Percentiles rank a stretch among this genome's conserved stretches.
Evolutionary conservation across 2,888 invertebrate species (phyloP).

Genomic region (Cryptophagus acutangulus): DNA sequence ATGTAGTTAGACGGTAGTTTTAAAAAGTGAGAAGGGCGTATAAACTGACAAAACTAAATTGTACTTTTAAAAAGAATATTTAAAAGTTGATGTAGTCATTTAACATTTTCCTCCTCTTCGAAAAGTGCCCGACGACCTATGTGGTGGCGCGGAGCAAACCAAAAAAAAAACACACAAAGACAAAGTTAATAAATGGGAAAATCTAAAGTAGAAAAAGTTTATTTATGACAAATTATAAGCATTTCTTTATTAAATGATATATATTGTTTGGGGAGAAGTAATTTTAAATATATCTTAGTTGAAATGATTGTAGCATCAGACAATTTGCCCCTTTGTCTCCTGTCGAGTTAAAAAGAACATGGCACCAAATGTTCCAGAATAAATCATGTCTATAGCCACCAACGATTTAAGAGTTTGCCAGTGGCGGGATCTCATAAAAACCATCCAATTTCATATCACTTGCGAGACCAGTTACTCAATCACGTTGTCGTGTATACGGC

Average conservation of each 20-base stretch:
- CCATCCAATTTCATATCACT: constrained; percentile 2
- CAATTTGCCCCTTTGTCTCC: constrained; percentile 35
- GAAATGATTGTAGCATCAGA: constrained; percentile 28
- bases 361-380: constrained; percentile 34
- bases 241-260: constrained; percentile 24
- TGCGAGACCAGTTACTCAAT: background rate
- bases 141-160: constrained; percentile 3
- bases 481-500: background rate
- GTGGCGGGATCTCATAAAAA: constrained; percentile 6
- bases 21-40: constrained; percentile 4
- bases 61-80: constrained; percentile 16
- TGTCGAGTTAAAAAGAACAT: constrained; percentile 34
- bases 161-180: constrained; percentile 8
- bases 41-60: constrained; percentile 8
- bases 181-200: constrained; percentile 20
- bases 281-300: constrained; percentile 26
- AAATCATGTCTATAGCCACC: constrained; percentile 31
- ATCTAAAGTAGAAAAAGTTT: constrained; percentile 18
- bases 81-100: constrained; percentile 15
- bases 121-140: no score
- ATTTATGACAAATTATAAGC: constrained; percentile 30
- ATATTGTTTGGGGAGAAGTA: constrained; percentile 20
- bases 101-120: constrained; percentile 12
- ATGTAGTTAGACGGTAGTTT: constrained; percentile 6
- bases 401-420: constrained; percentile 9